A percentile compares a stretch with the other conserved stretches of the same genome.
Evolutionary conservation across 2,797 vertebrate genomes (phyloP).

Genomic region (Pachyuromys duprasi): DNA sequence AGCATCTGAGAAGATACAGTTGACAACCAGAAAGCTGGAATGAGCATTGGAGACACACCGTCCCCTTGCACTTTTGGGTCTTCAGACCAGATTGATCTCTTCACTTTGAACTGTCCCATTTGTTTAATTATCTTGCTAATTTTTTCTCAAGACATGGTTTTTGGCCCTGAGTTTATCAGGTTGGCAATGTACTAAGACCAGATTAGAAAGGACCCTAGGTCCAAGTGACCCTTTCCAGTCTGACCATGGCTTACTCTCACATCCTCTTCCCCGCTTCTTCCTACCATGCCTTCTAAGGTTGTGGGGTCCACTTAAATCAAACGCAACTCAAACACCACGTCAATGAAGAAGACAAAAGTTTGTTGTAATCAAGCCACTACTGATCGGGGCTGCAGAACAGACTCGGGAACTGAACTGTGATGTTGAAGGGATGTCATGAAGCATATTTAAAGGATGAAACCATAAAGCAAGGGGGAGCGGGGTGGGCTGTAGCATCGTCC

Average conservation of each 20-base stretch:
- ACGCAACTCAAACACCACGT: no score
- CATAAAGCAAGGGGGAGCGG: no score
- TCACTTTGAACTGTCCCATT: constrained; percentile 17
- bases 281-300: neutral
- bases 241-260: neutral
- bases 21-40: constrained; percentile 37
- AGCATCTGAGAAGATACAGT: constrained; percentile 13
- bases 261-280: neutral
- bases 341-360: no score
- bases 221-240: neutral
- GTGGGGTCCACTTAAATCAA: no score
- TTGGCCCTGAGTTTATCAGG: constrained; percentile 8
- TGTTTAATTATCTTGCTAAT: constrained; percentile 39
- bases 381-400: no score
- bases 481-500: no score
- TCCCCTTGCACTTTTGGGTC: neutral
- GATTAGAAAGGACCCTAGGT: constrained; percentile 17
- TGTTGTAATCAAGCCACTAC: no score
- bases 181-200: neutral
- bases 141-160: constrained; percentile 18
- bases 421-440: no score
- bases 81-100: neutral
- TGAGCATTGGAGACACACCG: neutral
- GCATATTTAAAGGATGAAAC: no score
- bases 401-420: no score